Percentiles rank a stretch among this genome's conserved stretches.
These are phyloP conservation scores for Drosophila dives DNA, from an alignment of 2,888 invertebrate genomes.

Conservation along the genomic window DNA sequence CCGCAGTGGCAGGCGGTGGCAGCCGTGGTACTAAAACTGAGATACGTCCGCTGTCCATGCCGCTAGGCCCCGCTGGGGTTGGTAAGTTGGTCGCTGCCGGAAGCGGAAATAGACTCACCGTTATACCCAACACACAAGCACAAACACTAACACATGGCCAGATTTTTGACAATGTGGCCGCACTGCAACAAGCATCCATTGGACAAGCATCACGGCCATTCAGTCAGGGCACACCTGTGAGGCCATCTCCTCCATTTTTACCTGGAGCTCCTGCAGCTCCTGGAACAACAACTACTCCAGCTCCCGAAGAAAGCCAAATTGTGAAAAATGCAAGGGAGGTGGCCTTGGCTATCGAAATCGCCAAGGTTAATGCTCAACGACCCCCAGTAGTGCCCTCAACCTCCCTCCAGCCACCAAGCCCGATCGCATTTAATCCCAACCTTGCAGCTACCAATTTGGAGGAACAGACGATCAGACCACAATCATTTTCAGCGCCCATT, in stretches of 20 bases:
- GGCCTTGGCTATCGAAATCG: constrained; percentile 5
- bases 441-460: constrained; percentile 1
- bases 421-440: background rate
- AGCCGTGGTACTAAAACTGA: constrained; percentile 51
- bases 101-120: constrained; percentile 1
- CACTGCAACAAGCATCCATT: background rate
- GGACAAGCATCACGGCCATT: background rate
- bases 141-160: constrained; percentile 8
- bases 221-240: constrained; percentile 5
- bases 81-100: constrained; percentile 32
- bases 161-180: constrained; percentile 6
- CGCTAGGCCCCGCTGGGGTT: constrained; percentile 11
- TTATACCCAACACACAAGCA: constrained; percentile 14
- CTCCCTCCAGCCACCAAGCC: background rate
- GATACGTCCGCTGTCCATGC: constrained; percentile 65
- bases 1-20: background rate
- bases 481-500: background rate
- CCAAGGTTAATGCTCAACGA: constrained; percentile 6
- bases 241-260: background rate
- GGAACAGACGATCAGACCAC: background rate
- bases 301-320: constrained; percentile 6
- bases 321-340: constrained; percentile 8
- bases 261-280: background rate
- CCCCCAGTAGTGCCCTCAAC: background rate
- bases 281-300: background rate